Percentiles rank a stretch among this genome's conserved stretches.
Evolutionary conservation across 2,113 vertebrate genomes (phyloP).

Genomic region (Antennarius striatus): DNA sequence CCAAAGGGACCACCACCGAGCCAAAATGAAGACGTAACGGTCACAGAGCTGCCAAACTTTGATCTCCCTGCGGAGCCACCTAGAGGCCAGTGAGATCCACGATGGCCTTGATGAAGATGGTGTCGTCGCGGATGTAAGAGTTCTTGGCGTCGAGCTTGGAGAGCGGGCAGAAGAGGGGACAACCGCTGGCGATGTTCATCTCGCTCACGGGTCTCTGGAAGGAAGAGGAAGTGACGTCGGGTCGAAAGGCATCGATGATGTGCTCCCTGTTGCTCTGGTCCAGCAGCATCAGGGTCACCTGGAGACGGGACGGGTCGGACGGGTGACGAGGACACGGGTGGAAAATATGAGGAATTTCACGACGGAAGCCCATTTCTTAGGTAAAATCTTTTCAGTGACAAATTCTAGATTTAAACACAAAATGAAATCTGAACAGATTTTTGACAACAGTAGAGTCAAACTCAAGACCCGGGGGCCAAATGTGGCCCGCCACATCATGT

Average conservation of each 20-base stretch:
- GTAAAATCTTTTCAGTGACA: too few relatives aligned
- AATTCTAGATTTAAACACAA: too few relatives aligned
- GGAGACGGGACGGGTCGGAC: neutral
- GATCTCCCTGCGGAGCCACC: conserved; percentile 4
- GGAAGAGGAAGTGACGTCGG: conserved; percentile 91
- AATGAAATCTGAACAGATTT: too few relatives aligned
- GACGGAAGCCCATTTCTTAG: too few relatives aligned
- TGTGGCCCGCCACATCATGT: too few relatives aligned
- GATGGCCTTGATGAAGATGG: conserved; percentile 97
- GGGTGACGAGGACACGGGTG: too few relatives aligned
- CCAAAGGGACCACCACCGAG: conserved; percentile 39
- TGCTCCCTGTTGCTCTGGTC: conserved; percentile 97
- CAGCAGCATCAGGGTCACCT: conserved; percentile 97
- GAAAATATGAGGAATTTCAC: too few relatives aligned
- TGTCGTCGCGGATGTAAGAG: conserved; percentile 92
- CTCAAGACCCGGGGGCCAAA: too few relatives aligned
- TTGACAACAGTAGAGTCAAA: too few relatives aligned
- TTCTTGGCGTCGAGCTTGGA: conserved; percentile 92
- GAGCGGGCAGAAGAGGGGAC: conserved; percentile 95
- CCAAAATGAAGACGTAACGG: conserved; percentile 53
- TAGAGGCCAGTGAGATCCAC: conserved; percentile 96
- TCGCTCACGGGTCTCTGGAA: conserved; percentile 93
- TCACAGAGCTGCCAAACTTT: conserved; percentile 56
- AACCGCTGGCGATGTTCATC: conserved; percentile 98
- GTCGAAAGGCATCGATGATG: conserved; percentile 95